Percentiles rank a stretch among this genome's conserved stretches.
phyloP scores from a whole-genome alignment of 2,113 vertebrate species.

The Halichoeres trimaculatus region DNA sequence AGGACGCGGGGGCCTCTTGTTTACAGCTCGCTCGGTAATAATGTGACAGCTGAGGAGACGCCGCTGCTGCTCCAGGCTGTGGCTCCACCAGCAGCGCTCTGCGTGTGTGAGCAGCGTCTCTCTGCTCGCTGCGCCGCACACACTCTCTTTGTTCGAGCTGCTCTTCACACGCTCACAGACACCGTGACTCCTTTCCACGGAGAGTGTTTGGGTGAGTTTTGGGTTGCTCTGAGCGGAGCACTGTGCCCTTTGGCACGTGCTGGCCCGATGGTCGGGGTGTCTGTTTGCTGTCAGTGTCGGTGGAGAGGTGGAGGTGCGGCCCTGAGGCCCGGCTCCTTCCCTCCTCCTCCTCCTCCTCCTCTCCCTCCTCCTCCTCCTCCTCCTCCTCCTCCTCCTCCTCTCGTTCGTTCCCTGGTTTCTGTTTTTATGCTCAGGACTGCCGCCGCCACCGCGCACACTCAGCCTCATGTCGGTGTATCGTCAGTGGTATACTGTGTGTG shows the following conservation, averaged over 20 bases:
- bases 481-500: too few species aligned
- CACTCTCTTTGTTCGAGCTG: too few species aligned
- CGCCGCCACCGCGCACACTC: conserved; percentile 27
- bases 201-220: background rate
- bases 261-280: conserved; percentile 51
- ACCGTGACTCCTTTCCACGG: conserved; percentile 29
- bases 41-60: conserved; percentile 91
- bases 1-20: conserved; percentile 87
- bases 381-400: too few species aligned
- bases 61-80: conserved; percentile 59
- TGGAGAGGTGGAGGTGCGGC: conserved; percentile 29
- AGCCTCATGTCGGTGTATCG: conserved; percentile 3
- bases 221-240: conserved; percentile 51
- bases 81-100: conserved; percentile 35
- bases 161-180: background rate
- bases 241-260: conserved; percentile 67
- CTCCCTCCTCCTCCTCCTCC: too few species aligned
- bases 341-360: too few species aligned
- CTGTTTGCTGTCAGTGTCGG: conserved; percentile 37
- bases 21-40: conserved; percentile 91
- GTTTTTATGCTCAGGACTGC: background rate
- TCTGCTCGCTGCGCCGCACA: too few species aligned
- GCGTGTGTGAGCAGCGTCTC: background rate
- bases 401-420: too few species aligned
- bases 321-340: too few species aligned